These are phyloP conservation scores for Drosophila neoperkinsi DNA, from an alignment of 2,888 invertebrate species.

Conservation along the genomic window DNA sequence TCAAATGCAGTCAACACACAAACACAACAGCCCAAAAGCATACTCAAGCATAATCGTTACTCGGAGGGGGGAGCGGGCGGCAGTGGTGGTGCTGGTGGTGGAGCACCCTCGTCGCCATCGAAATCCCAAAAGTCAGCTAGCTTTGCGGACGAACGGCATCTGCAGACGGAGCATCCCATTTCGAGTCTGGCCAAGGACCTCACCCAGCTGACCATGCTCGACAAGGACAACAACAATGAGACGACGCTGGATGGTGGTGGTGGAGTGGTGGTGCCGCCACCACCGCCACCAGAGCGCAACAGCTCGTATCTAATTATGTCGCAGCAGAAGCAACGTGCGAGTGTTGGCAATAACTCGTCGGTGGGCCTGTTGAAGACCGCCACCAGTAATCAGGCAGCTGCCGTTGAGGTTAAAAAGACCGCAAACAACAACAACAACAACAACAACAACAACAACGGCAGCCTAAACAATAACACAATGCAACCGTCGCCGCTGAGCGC, in stretches of 20 bases:
- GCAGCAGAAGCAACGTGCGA: conserved; percentile 85
- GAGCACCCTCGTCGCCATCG: conserved; percentile 84
- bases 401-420: conserved; percentile 69
- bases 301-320: conserved; percentile 95
- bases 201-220: conserved; percentile 76
- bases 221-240: conserved; percentile 71
- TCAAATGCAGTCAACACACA: conserved; percentile 23
- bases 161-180: conserved; percentile 82
- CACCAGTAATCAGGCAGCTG: conserved; percentile 76
- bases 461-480: conserved; percentile 58
- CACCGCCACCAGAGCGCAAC: conserved; percentile 94
- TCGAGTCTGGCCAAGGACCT: conserved; percentile 82
- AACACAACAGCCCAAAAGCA: conserved; percentile 84
- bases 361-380: conserved; percentile 81
- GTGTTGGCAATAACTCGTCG: conserved; percentile 51
- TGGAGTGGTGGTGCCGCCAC: conserved; percentile 85
- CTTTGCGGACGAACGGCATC: conserved; percentile 84
- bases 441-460: conserved; percentile 67
- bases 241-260: conserved; percentile 38
- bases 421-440: conserved; percentile 65
- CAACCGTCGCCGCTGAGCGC: conserved; percentile 64
- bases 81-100: conserved; percentile 37
- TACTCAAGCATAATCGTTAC: conserved; percentile 84
- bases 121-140: conserved; percentile 84
- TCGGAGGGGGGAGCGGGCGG: conserved; percentile 69